Conservation (phyloP, 1,140 invertebrate species). For the Macrocentrus cingulum region DNA sequence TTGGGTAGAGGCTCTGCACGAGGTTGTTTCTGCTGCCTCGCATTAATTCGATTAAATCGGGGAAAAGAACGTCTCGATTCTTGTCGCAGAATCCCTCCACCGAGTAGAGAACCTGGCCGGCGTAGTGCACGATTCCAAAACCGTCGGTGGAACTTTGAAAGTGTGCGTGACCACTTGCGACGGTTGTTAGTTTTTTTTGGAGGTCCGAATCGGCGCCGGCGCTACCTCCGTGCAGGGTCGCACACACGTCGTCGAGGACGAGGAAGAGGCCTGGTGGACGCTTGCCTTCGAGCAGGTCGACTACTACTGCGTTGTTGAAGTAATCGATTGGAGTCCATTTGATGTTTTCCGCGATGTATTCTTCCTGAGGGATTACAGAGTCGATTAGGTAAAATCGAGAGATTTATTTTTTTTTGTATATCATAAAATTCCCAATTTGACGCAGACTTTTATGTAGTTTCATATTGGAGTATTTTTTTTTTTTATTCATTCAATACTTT, state of each 20-base stretch:
- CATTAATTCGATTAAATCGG: slow-evolving; percentile 75
- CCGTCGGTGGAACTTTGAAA: slow-evolving; percentile 64
- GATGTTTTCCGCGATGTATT: slow-evolving; percentile 74
- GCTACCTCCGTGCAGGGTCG: slow-evolving; percentile 72
- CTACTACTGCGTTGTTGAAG: slow-evolving; percentile 77
- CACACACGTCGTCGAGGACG: slow-evolving; percentile 75
- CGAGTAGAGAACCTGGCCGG: slow-evolving; percentile 72
- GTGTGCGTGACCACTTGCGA: slow-evolving; percentile 64
- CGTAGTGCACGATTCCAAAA: slow-evolving; percentile 75
- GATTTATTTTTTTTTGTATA: slow-evolving; percentile 28
- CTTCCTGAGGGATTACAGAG: slow-evolving; percentile 60
- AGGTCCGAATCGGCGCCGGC: slow-evolving; percentile 68
- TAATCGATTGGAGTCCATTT: slow-evolving; percentile 76
- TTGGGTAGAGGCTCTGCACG: slow-evolving; percentile 66
- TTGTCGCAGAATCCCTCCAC: slow-evolving; percentile 76
- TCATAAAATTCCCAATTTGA: too few relatives aligned
- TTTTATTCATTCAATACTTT: too few relatives aligned
- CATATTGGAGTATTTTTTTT: too few relatives aligned
- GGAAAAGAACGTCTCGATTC: slow-evolving; percentile 75
- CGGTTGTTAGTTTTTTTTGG: slow-evolving; percentile 64
- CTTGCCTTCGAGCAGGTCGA: slow-evolving; percentile 69
- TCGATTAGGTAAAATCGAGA: slow-evolving; percentile 15
- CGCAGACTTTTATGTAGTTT: too few relatives aligned
- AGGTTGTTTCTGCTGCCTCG: slow-evolving; percentile 69
- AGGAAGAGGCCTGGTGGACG: slow-evolving; percentile 67